Conservation (phyloP, 2,113 vertebrate genomes). For the Redunca redunca region DNA sequence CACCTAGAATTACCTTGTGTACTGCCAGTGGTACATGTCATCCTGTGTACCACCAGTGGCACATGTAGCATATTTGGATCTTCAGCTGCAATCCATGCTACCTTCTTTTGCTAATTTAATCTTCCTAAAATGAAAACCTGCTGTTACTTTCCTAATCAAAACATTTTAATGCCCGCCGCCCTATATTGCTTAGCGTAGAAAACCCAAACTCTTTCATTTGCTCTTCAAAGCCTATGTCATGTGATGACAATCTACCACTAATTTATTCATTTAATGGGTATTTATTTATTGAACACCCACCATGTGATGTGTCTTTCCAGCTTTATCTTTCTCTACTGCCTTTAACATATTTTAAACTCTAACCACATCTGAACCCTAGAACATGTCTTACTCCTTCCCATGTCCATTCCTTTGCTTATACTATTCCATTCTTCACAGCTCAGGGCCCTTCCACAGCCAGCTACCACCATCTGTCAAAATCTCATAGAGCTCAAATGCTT, state of each 20-base stretch:
- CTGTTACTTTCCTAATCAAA: background rate
- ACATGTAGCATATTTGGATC: background rate
- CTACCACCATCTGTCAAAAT: background rate
- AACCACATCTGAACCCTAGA: background rate
- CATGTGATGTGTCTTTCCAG: background rate
- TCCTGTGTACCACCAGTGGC: background rate
- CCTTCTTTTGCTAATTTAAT: background rate
- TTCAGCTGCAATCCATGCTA: background rate
- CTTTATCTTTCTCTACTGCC: background rate
- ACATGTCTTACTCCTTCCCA: background rate
- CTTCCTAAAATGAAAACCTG: background rate
- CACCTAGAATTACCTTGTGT: background rate
- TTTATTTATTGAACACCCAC: background rate
- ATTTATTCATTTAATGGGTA: background rate
- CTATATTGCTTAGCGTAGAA: background rate
- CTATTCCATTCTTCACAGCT: background rate
- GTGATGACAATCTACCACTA: background rate
- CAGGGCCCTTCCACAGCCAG: background rate
- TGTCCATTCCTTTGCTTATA: background rate
- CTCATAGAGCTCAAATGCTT: background rate
- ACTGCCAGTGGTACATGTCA: too few relatives aligned
- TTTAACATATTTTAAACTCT: background rate
- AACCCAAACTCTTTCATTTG: background rate
- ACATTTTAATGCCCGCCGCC: background rate
- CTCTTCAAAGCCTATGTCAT: background rate